A percentile compares a stretch with the other conserved stretches of the same genome.
These are phyloP conservation scores for Prietella phreatophila DNA, from an alignment of 2,113 vertebrate species.

Conservation along the genomic window DNA sequence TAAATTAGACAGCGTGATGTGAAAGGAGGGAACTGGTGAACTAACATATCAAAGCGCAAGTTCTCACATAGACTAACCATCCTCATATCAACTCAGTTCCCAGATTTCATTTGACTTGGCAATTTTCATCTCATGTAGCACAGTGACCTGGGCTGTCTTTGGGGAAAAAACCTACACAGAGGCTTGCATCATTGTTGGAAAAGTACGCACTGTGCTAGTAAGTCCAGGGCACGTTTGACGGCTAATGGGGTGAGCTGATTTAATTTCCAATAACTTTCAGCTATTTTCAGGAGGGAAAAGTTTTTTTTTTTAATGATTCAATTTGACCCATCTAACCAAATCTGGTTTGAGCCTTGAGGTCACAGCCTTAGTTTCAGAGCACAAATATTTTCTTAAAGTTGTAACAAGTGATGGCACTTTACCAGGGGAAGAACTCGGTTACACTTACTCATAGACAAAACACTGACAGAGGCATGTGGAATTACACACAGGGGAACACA, in stretches of 20 bases:
- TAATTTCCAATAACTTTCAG: slow-evolving; percentile 34
- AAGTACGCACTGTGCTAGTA: neutral
- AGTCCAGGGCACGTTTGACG: slow-evolving; percentile 17
- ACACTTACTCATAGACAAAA: slow-evolving; percentile 21
- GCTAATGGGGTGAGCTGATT: slow-evolving; percentile 32
- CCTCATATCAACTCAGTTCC: slow-evolving; percentile 21
- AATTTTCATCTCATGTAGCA: slow-evolving; percentile 32
- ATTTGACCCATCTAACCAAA: slow-evolving; percentile 14
- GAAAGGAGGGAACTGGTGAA: slow-evolving; percentile 14
- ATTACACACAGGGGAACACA: slow-evolving; percentile 16
- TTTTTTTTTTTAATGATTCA: slow-evolving; percentile 1
- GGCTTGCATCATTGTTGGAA: slow-evolving; percentile 39
- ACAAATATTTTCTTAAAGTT: slow-evolving; percentile 11
- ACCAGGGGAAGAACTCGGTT: neutral
- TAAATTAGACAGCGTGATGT: neutral
- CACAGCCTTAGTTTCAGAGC: slow-evolving; percentile 21
- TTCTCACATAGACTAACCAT: neutral
- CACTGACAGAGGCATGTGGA: slow-evolving; percentile 2
- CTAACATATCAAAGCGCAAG: neutral
- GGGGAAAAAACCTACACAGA: neutral
- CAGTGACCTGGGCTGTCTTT: neutral
- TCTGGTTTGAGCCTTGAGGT: slow-evolving; percentile 18
- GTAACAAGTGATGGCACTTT: neutral
- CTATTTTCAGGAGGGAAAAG: slow-evolving; percentile 8
- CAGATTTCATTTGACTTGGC: slow-evolving; percentile 7